Evolutionary conservation across 2,797 vertebrate genomes (phyloP).

Genomic region (Eospalax fontanierii): DNA sequence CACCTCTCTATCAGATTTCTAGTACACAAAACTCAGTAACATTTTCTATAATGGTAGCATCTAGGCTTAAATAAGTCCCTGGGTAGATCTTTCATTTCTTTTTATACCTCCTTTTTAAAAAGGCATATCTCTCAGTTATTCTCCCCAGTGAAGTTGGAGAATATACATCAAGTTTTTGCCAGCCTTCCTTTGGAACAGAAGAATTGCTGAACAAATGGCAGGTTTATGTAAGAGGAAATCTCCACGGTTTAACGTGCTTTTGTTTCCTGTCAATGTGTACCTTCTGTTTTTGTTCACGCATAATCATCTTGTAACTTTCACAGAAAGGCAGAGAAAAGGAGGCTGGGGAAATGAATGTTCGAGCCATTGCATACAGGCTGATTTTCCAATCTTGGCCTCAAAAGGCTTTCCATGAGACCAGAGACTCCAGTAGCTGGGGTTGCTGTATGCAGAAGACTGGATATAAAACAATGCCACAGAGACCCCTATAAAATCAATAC

Average conservation of each 20-base stretch:
- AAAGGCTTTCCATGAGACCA: constrained; percentile 52
- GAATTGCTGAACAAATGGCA: constrained; percentile 76
- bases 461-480: constrained; percentile 12
- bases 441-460: neutral
- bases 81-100: constrained; percentile 66
- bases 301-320: constrained; percentile 76
- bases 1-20: neutral
- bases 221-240: constrained; percentile 79
- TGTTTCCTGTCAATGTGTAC: constrained; percentile 77
- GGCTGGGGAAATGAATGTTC: constrained; percentile 55
- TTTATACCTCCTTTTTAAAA: neutral
- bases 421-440: neutral
- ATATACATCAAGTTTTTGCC: constrained; percentile 65
- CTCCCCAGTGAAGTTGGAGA: constrained; percentile 25
- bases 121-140: constrained; percentile 51
- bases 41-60: neutral
- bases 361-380: constrained; percentile 56
- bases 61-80: constrained; percentile 46
- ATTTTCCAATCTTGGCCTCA: constrained; percentile 48
- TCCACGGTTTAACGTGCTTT: constrained; percentile 78
- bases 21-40: neutral
- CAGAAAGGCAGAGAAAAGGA: constrained; percentile 65
- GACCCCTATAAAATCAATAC: constrained; percentile 10
- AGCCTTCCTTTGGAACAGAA: constrained; percentile 75
- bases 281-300: constrained; percentile 80